Evolutionary conservation across 2,797 vertebrate genomes (phyloP).

Genomic region (Enoplosus armatus): DNA sequence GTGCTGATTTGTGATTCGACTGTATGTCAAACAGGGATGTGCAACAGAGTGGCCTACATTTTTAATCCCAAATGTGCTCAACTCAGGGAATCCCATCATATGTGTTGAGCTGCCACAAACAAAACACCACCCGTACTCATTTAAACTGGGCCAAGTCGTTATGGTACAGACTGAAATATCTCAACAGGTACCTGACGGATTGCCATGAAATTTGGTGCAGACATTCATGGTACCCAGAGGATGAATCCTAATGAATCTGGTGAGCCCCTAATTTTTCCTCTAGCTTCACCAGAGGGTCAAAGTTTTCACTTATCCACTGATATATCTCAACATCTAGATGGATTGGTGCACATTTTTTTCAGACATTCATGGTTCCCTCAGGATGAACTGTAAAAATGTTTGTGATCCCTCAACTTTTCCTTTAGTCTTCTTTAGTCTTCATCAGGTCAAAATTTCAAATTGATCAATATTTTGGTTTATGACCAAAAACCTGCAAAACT

Average conservation of each 20-base stretch:
- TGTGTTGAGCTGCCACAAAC: slow-evolving; percentile 9
- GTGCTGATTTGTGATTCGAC: slow-evolving; percentile 14
- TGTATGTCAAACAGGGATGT: not conserved
- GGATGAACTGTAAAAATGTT: not conserved
- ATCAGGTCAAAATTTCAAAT: not conserved
- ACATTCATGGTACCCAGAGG: not conserved
- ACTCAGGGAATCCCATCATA: slow-evolving; percentile 4
- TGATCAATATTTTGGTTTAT: not conserved
- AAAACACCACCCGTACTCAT: not conserved
- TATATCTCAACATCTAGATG: not conserved
- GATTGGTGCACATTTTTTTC: not conserved
- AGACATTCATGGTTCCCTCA: not conserved
- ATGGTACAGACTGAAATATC: not conserved
- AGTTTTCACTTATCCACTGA: not conserved
- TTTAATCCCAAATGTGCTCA: slow-evolving; percentile 22
- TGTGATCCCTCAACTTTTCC: not conserved
- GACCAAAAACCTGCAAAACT: too few species aligned
- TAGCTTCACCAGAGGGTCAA: not conserved
- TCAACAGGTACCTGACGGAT: not conserved
- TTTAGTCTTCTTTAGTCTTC: too few species aligned
- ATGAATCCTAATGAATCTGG: not conserved
- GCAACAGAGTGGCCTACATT: slow-evolving; percentile 16
- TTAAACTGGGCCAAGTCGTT: not conserved
- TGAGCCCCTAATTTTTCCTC: not conserved
- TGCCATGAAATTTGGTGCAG: not conserved